Base-by-base conservation (phyloP, 2,113 vertebrate genomes). In the Hemichromis elongatus region DNA sequence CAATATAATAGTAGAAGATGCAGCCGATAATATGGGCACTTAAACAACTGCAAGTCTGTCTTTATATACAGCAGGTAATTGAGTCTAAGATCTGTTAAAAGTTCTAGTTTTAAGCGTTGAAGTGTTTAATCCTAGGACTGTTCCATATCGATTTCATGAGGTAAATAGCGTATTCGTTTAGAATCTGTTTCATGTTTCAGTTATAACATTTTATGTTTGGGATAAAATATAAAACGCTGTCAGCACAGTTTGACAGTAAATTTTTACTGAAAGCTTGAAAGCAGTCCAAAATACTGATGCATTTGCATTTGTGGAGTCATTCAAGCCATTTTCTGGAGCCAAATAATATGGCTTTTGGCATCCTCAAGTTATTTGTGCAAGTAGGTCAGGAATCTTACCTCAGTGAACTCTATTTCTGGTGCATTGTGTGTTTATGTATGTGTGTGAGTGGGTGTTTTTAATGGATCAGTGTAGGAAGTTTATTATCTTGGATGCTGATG, bases 371-470 rank as follows among this genome's bases (percentile, higher is more conserved):
- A 63, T 86, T 68, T 80, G 53, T 66, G 81, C 21, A 73, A 79
- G 61, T 77, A 37, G 59, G 78, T 70, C 79, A 82, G 55, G 50
- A 80, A 83, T 57, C 66, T 50, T 13, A 55, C 54, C 42, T 45
- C 77, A 85, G 45, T 55, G 30, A 40, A 45, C 59, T 77, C 52
- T 70, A 47, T 82, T 82, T 52, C 42, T 79, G 40, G 63, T 63
- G 55, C 9, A 47, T 52, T 50, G 52, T 59, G 50, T 59, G 10
- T 42, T 21, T 86, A 30, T 86, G 26, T 33, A 18, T 30, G 13
- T 8, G 14, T 85, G 40, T 87, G 85, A 82, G 89, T 89, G 66
- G 88, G 77, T 80, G 84, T 86, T 79, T 63, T 79, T 77, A 82
- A 89, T 82, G 78, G 50, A 80, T 83, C 81, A 84, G 78, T 73